Evolutionary conservation across 2,797 vertebrate species (phyloP), one percentile per base, ranked within the genome.

Genomic region (Periophthalmus magnuspinnatus): DNA sequence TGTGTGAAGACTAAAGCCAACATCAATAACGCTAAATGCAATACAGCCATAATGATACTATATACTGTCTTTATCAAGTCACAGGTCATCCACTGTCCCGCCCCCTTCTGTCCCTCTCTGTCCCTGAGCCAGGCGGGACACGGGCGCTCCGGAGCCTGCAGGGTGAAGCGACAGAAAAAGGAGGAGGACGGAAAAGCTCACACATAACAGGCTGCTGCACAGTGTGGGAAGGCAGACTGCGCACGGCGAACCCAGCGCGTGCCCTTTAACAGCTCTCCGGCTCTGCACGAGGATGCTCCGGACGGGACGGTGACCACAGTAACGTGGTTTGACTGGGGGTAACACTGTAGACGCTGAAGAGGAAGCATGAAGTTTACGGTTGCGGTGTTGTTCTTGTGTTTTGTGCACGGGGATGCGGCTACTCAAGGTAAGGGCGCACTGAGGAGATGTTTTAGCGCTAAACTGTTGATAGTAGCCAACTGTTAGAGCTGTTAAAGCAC

Each of bases 331-430:
- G 76, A 82, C 66, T 72, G 1, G 11, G 11, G 45, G 16, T 28
- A n/a, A 2, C 38, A 9, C 41, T 36, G 57, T 21, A 3, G 38
- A 38, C 69, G 72, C 71, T 10, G 33, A 32, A 64, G 62, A 70
- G 63, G 60, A 68, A 88, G 73, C 67, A 88, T 90, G 90, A 92
- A 89, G 88, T 91, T 89, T 81, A 75, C 82, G 68, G 63, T 77
- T 1, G 77, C 80, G 70, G 71, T 86, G 83, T 10, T 90, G 79
- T 90, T 87, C 72, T 54, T 86, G 69, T 82, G 55, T 32, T 47
- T 88, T 63, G 74, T 56, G 70, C 47, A 80, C 65, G 80, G 82
- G 54, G 68, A 74, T 48, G 75, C 79, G 47, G 41, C 86, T 5
- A 57, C 32, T 58, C 71, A 84, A 89, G 91, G 91, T 92, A 87